Evolutionary conservation across 2,113 vertebrate genomes (phyloP), one percentile per base, ranked within the genome.

Genomic region (Pipra filicauda): DNA sequence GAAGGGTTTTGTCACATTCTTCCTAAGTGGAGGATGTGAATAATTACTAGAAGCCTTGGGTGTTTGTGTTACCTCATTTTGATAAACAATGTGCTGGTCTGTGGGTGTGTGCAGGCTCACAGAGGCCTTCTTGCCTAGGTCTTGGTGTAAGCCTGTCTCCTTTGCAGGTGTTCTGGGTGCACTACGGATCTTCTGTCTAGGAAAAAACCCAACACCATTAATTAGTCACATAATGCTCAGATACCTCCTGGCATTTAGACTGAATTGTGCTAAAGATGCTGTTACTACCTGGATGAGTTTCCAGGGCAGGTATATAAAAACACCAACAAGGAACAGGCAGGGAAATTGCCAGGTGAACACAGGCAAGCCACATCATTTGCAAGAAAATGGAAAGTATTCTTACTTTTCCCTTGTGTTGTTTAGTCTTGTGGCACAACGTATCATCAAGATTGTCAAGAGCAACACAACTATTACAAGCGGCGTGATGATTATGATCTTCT

Each of bases 81-180:
- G n/a, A 11, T 21, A 31, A 75, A 7, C 12, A 52, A 24, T 1
- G 0, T 28, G 13, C 52, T 89, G 55, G 23, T 74, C 23, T n/a
- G 54, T 39, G 0, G 0, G 48, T 0, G 4, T 57, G 19, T 30
- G 19, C 33, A 31, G 35, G 41, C 22, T 57, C n/a, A 8, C 0
- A 67, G 23, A 39, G 1, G 23, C 2, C 71, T 41, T 27, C 30
- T 91, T 2, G 1, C 26, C 33, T 15, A 11, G 11, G 18, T 81
- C 46, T 71, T 46, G 76, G 8, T 37, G 15, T 41, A 66, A 77
- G 12, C 27, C 51, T 33, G 75, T 20, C 43, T 76, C 31, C 14
- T 46, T 11, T 62, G 13, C 43, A 67, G 51, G 51, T 57, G 51
- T 71, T 52, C 48, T 33, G 18, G 12, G 13, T 58, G 19, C 14